Conservation (phyloP, 1,140 invertebrate species). For the Daktulosphaira vitifoliae region DNA sequence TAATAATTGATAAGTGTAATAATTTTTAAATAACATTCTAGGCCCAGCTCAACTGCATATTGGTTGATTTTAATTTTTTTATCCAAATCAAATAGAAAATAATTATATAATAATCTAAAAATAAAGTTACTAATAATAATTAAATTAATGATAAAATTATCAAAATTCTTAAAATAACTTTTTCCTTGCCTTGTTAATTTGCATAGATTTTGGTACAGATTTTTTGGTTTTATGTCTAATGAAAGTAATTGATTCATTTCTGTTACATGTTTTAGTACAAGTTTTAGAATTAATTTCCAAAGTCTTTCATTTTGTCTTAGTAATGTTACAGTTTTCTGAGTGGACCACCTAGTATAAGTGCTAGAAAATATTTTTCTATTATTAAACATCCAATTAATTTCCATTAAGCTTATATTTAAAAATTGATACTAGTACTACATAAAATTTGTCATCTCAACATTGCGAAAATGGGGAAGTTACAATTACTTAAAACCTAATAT, state of each 20-base stretch:
- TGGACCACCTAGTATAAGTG: neutral
- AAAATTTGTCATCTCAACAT: neutral
- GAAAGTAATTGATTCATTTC: neutral
- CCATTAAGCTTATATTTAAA: neutral
- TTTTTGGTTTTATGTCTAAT: neutral
- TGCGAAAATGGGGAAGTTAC: no score
- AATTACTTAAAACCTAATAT: no score
- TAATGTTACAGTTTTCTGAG: neutral
- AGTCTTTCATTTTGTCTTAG: constrained; percentile 11
- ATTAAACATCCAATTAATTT: no score
- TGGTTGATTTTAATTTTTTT: neutral
- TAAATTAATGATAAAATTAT: neutral
- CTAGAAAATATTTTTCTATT: no score
- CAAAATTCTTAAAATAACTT: neutral
- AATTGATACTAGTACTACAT: neutral
- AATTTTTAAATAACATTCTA: constrained; percentile 21
- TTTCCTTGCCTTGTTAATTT: constrained; percentile 12
- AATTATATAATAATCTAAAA: constrained; percentile 8
- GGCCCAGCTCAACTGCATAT: neutral
- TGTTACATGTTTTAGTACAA: neutral
- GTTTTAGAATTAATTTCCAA: constrained; percentile 21
- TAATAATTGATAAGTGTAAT: constrained; percentile 1
- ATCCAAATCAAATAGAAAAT: constrained; percentile 16
- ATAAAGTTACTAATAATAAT: neutral
- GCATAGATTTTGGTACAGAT: constrained; percentile 15